Conservation (phyloP, 2,797 vertebrate species). For the Amblyraja radiata region DNA sequence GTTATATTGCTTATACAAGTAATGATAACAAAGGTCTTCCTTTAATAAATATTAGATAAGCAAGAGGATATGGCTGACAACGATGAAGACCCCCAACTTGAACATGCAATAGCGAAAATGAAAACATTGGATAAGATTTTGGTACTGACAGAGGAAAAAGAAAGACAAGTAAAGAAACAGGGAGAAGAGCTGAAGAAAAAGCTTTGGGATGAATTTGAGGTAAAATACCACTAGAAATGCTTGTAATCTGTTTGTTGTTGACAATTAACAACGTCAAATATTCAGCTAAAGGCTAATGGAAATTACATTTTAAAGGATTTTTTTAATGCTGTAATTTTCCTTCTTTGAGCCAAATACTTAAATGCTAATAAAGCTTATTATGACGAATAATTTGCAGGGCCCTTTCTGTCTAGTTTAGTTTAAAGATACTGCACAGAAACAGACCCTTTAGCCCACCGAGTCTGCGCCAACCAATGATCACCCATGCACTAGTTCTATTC, state of each 20-base stretch:
- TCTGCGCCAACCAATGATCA: too few relatives aligned
- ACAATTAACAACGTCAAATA: neutral
- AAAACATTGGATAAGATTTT: slow-evolving; percentile 71
- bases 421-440: too few relatives aligned
- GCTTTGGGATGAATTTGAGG: slow-evolving; percentile 75
- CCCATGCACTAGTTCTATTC: too few relatives aligned
- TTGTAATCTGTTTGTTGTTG: neutral
- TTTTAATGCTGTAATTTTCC: neutral
- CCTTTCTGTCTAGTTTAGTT: neutral
- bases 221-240: slow-evolving; percentile 47
- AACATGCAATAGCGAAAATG: slow-evolving; percentile 70
- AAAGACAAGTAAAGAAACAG: slow-evolving; percentile 66
- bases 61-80: slow-evolving; percentile 48
- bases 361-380: neutral
- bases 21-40: neutral
- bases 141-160: slow-evolving; percentile 54
- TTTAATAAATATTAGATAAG: slow-evolving; percentile 25
- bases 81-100: slow-evolving; percentile 54
- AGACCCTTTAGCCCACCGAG: too few relatives aligned
- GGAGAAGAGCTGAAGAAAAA: slow-evolving; percentile 64
- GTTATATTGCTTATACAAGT: neutral
- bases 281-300: neutral
- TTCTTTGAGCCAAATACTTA: neutral
- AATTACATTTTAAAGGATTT: neutral
- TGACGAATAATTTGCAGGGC: neutral